Evolutionary conservation across 2,113 vertebrate species (phyloP).

Genomic region (Myocastor coypus): DNA sequence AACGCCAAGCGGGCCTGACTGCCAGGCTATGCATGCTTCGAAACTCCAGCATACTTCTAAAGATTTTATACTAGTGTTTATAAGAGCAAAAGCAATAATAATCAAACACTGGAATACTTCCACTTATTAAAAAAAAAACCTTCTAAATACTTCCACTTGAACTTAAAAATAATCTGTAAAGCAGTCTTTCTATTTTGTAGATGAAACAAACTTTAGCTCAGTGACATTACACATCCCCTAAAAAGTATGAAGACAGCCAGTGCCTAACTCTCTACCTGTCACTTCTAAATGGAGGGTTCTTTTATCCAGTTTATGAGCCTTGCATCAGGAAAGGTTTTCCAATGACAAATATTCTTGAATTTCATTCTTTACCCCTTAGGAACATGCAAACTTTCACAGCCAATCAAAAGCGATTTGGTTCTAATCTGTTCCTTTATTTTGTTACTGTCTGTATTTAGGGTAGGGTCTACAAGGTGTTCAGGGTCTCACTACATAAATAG

Average conservation of each 20-base stretch:
- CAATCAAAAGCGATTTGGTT: constrained; percentile 12
- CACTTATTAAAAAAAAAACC: background rate
- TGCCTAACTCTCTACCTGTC: background rate
- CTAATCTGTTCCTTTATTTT: background rate
- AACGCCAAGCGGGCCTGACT: background rate
- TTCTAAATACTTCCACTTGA: background rate
- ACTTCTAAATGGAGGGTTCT: background rate
- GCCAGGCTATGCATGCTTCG: background rate
- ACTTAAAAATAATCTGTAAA: background rate
- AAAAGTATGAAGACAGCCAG: background rate
- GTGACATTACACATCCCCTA: background rate
- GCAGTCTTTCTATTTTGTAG: constrained; percentile 33
- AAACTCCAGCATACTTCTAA: background rate
- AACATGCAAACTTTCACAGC: background rate
- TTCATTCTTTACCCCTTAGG: background rate
- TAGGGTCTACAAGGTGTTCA: too few relatives aligned
- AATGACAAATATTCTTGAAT: background rate
- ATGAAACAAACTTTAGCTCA: constrained; percentile 7
- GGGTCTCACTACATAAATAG: too few relatives aligned
- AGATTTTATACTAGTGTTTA: background rate
- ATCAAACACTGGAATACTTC: background rate
- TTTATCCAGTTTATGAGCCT: background rate
- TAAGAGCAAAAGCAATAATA: background rate
- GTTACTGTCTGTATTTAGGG: too few relatives aligned
- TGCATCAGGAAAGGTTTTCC: background rate